Conservation (phyloP, 2,113 vertebrate species). For the Herpetotheres cachinnans region DNA sequence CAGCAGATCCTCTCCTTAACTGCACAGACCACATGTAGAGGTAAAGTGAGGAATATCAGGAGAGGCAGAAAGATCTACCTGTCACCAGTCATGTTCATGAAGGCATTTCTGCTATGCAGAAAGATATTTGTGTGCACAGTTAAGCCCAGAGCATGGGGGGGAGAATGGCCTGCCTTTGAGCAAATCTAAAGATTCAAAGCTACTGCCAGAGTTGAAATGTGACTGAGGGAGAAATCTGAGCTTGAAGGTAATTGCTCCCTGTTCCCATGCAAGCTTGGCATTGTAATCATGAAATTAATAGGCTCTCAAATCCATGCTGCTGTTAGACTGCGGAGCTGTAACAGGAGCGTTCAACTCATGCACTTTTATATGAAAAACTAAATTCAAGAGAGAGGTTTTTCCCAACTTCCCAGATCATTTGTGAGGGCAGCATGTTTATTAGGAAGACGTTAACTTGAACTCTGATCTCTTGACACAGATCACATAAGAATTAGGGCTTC, state of each 20-base stretch:
- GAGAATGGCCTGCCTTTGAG: background rate
- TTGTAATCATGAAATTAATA: background rate
- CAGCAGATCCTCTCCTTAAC: background rate
- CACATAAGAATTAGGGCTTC: no score
- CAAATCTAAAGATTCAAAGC: background rate
- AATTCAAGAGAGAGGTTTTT: background rate
- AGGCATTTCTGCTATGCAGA: background rate
- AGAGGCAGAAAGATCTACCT: background rate
- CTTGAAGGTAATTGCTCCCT: background rate
- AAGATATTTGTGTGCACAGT: rapidly evolving
- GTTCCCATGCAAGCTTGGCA: background rate
- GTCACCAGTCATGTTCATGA: background rate
- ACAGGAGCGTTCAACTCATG: background rate
- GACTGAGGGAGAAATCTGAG: background rate
- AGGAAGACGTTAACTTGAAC: background rate
- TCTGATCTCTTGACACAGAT: background rate
- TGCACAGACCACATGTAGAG: rapidly evolving
- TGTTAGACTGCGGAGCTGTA: background rate
- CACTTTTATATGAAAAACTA: background rate
- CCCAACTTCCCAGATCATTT: background rate
- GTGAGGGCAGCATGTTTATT: background rate
- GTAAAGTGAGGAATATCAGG: background rate
- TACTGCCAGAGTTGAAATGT: background rate
- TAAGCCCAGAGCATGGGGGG: background rate
- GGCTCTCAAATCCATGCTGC: background rate